Base-by-base conservation (phyloP, 2,113 vertebrate genomes). In the Cyprinus carpio region DNA sequence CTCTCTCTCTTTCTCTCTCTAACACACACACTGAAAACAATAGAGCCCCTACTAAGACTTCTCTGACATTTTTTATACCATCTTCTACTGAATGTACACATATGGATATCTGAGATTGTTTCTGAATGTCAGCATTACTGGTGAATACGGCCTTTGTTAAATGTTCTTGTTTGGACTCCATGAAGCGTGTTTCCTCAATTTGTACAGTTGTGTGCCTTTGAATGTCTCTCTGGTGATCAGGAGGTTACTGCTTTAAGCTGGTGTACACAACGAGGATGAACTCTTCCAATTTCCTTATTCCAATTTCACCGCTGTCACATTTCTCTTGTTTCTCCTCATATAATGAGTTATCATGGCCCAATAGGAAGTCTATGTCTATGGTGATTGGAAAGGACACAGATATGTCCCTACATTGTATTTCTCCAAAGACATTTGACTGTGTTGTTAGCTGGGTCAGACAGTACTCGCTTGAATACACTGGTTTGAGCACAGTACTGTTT, bases 1-100 rank as follows among this genome's bases (percentile, higher is more conserved):
- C n/a, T n/a, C n/a, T n/a, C n/a, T n/a, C n/a, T n/a, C n/a, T n/a
- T n/a, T n/a, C n/a, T n/a, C n/a, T n/a, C n/a, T n/a, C n/a, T n/a
- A n/a, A n/a, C n/a, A n/a, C n/a, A n/a, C n/a, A n/a, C 37, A 92
- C 71, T 79, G 60, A 83, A 90, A 88, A 93, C 93, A 93, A 91
- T 91, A 56, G 67, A 86, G 83, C 85, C 85, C 87, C 85, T 84
- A 20, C 72, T 83, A 86, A 84, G 75, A 81, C 69, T 64, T 65
- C 78, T 76, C 85, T 81, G 51, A 82, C 40, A 51, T 87, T 71
- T 89, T 88, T 88, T 75, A 91, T 85, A 84, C 29, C 81, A 87
- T 86, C 77, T 91, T 90, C 84, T 88, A 83, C 58, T 64, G 67
- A 65, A 88, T 89, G 86, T 88, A 86, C 85, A 85, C 83, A 86